Evolutionary conservation across 2,888 invertebrate species (phyloP).

Genomic region (Mythimna lalbum): DNA sequence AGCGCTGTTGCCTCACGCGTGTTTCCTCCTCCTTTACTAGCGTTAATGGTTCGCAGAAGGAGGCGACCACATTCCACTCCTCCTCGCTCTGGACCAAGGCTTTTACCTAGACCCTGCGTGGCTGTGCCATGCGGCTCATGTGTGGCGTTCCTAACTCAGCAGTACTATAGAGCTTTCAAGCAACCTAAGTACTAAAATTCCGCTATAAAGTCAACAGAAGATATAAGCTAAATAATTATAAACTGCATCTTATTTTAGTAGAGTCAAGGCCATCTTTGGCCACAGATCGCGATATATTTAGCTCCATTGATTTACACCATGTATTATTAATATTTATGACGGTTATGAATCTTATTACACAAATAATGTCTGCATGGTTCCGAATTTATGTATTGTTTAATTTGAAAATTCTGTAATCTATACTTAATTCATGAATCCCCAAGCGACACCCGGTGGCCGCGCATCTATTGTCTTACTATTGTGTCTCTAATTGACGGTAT

Average conservation of each 20-base stretch:
- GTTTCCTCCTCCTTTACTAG: too few relatives aligned
- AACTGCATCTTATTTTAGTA: constrained; percentile 11
- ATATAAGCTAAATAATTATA: constrained; percentile 25
- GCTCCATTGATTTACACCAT: constrained; percentile 36
- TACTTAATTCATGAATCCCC: too few relatives aligned
- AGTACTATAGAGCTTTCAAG: neutral
- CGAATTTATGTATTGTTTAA: constrained; percentile 10
- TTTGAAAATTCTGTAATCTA: constrained; percentile 9
- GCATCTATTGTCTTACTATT: too few relatives aligned
- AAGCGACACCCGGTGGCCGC: too few relatives aligned
- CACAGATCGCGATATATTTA: constrained; percentile 33
- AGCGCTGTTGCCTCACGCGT: too few relatives aligned
- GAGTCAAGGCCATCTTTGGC: constrained; percentile 27
- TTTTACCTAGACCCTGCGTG: too few relatives aligned
- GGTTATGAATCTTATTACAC: constrained; percentile 40
- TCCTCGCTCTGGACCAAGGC: too few relatives aligned
- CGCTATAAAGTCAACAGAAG: neutral
- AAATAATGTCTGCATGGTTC: constrained; percentile 27
- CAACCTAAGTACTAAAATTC: neutral
- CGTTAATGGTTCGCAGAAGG: too few relatives aligned
- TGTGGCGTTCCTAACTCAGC: too few relatives aligned
- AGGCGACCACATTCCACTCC: too few relatives aligned
- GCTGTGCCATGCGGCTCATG: too few relatives aligned
- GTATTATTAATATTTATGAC: constrained; percentile 48
- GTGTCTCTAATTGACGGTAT: too few relatives aligned